A percentile compares a stretch with the other conserved stretches of the same genome.
Evolutionary conservation across 2,797 vertebrate genomes (phyloP).

Genomic region (Phataginus tetradactyla): DNA sequence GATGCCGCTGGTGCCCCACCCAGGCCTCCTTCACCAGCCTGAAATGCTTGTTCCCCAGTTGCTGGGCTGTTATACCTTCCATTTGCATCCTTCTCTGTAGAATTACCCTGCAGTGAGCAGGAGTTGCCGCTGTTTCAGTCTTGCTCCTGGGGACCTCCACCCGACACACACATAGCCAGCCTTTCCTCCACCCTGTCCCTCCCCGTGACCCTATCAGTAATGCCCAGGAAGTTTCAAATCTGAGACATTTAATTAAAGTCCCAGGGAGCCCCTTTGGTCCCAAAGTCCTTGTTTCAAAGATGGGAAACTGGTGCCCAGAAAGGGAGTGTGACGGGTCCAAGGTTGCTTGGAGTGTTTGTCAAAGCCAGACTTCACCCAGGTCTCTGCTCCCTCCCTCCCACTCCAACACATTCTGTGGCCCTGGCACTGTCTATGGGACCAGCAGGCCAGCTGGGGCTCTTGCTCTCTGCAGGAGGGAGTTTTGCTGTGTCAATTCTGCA

Average conservation of each 20-base stretch:
- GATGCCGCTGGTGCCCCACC: not conserved
- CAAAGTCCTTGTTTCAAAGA: constrained; percentile 3
- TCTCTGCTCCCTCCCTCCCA: not conserved
- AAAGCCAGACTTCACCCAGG: not conserved
- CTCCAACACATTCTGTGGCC: not conserved
- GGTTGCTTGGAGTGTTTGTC: not conserved
- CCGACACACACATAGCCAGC: not conserved
- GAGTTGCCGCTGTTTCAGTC: not conserved
- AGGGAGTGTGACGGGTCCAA: not conserved
- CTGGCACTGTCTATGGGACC: not conserved
- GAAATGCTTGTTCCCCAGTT: not conserved
- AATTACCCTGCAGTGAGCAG: no score
- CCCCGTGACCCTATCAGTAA: not conserved
- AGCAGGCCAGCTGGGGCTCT: not conserved
- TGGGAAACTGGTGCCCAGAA: not conserved
- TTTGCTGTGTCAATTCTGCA: not conserved
- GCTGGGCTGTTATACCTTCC: not conserved
- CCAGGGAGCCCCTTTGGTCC: not conserved
- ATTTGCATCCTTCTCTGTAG: not conserved
- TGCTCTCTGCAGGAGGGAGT: not conserved
- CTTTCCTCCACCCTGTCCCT: not conserved
- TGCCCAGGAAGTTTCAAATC: not conserved
- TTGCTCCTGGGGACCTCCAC: not conserved
- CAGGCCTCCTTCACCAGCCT: not conserved
- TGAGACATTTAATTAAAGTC: constrained; percentile 3